phyloP scores from a whole-genome alignment of 1,140 invertebrate species.

The Homalodisca vitripennis region DNA sequence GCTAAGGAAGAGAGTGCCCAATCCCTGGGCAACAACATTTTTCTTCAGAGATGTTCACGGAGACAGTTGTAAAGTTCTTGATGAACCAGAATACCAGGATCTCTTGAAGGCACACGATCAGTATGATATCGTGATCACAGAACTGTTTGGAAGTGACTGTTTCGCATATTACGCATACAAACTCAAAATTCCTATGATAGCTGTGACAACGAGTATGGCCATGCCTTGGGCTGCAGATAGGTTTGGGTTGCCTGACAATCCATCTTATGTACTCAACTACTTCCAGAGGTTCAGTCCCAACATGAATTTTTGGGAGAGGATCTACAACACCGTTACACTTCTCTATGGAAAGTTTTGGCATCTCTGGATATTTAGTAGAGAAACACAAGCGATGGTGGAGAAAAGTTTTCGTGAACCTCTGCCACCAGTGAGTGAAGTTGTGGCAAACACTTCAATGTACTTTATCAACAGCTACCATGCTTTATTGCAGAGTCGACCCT shows the following conservation, averaged over 20 bases:
- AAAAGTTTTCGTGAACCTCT: background rate
- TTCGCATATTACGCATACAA: conserved; percentile 38
- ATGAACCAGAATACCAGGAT: conserved; percentile 48
- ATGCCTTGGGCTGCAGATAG: conserved; percentile 60
- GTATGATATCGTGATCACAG: conserved; percentile 46
- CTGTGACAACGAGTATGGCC: conserved; percentile 53
- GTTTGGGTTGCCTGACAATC: conserved; percentile 33
- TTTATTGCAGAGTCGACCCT: conserved; percentile 39
- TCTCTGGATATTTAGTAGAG: conserved; percentile 32
- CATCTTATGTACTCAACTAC: conserved; percentile 28
- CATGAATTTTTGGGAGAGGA: conserved; percentile 19
- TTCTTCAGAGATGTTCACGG: background rate
- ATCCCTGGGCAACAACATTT: background rate
- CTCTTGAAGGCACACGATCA: conserved; percentile 49
- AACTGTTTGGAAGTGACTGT: conserved; percentile 42
- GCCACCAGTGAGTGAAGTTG: conserved; percentile 52
- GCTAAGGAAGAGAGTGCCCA: background rate
- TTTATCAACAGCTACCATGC: conserved; percentile 52
- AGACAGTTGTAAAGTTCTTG: conserved; percentile 1
- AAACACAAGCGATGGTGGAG: background rate
- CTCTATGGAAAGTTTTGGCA: conserved; percentile 27
- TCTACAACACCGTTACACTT: conserved; percentile 14
- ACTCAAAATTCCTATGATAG: conserved; percentile 60
- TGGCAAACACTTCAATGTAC: conserved; percentile 57
- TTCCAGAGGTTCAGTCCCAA: background rate